Conservation (phyloP, 2,888 invertebrate genomes). For the Disparrhopalites patrizii region DNA sequence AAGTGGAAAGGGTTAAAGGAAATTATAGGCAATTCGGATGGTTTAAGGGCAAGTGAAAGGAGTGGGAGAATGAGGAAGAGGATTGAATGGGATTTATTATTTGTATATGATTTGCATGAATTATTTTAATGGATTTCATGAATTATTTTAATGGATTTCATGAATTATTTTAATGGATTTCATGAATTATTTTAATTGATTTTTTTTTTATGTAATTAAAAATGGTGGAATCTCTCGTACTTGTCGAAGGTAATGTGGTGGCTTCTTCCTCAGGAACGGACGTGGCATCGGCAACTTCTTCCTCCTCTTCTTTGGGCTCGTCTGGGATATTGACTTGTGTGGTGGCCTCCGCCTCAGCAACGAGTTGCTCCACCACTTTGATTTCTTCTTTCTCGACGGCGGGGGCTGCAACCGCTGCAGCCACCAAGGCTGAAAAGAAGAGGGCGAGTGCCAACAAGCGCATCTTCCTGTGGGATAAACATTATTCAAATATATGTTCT, state of each 20-base stretch:
- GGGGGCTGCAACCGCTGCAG: slow-evolving; percentile 43
- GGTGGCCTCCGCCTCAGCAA: slow-evolving; percentile 15
- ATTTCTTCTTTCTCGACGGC: slow-evolving; percentile 28
- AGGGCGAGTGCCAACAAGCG: slow-evolving; percentile 44
- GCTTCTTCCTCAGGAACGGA: slow-evolving; percentile 20
- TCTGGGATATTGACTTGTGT: slow-evolving; percentile 8
- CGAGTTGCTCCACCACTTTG: slow-evolving; percentile 22
- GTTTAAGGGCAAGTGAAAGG: background rate
- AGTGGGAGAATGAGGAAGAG: too few relatives aligned
- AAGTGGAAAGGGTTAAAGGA: background rate
- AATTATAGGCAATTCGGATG: background rate
- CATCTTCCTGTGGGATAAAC: slow-evolving; percentile 38
- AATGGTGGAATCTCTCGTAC: too few relatives aligned
- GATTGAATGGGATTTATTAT: too few relatives aligned
- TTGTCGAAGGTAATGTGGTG: slow-evolving; percentile 10
- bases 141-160: too few relatives aligned
- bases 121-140: too few relatives aligned
- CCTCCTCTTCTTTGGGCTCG: slow-evolving; percentile 3
- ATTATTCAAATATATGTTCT: background rate
- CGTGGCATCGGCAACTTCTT: slow-evolving; percentile 22
- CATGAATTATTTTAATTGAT: too few relatives aligned
- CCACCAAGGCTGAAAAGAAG: slow-evolving; percentile 39
- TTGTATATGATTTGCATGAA: too few relatives aligned
- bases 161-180: too few relatives aligned
- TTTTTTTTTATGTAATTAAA: too few relatives aligned